Evolutionary conservation across 2,113 vertebrate genomes (phyloP).

Genomic region (Phalacrocorax brasilianus): DNA sequence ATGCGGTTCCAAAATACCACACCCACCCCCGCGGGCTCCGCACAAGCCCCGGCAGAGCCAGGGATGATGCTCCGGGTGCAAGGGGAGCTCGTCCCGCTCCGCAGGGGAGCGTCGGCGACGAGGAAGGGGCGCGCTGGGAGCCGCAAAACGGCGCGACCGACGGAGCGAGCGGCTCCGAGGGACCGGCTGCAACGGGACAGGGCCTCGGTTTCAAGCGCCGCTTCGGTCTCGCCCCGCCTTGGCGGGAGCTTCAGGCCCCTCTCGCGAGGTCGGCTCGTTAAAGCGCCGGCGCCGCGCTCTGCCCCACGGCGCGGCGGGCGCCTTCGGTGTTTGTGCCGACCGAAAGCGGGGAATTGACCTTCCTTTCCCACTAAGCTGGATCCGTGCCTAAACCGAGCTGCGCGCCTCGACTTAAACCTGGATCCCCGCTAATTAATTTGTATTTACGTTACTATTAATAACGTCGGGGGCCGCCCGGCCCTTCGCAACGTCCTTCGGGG

Average conservation of each 20-base stretch:
- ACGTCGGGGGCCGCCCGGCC: neutral
- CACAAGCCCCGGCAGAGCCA: neutral
- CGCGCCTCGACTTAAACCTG: too few species aligned
- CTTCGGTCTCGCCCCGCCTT: neutral
- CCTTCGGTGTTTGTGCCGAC: neutral
- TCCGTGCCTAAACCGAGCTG: neutral
- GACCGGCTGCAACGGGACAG: too few species aligned
- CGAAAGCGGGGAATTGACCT: accelerated
- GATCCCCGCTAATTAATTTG: neutral
- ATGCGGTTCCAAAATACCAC: neutral
- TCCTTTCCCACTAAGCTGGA: too few species aligned
- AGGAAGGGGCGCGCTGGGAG: too few species aligned
- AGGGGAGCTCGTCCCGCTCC: neutral
- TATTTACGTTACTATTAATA: neutral
- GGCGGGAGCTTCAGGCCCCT: accelerated
- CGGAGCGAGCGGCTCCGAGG: neutral
- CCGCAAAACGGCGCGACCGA: accelerated
- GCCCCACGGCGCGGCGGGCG: neutral
- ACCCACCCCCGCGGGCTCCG: neutral
- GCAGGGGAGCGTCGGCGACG: accelerated
- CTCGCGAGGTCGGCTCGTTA: neutral
- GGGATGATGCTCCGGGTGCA: too few species aligned
- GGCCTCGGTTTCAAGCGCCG: too few species aligned
- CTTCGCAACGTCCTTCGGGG: neutral
- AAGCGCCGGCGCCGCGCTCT: neutral